Percentiles rank a stretch among this genome's conserved stretches.
Evolutionary conservation across 2,797 vertebrate species (phyloP).

Genomic region (Sciurus carolinensis): DNA sequence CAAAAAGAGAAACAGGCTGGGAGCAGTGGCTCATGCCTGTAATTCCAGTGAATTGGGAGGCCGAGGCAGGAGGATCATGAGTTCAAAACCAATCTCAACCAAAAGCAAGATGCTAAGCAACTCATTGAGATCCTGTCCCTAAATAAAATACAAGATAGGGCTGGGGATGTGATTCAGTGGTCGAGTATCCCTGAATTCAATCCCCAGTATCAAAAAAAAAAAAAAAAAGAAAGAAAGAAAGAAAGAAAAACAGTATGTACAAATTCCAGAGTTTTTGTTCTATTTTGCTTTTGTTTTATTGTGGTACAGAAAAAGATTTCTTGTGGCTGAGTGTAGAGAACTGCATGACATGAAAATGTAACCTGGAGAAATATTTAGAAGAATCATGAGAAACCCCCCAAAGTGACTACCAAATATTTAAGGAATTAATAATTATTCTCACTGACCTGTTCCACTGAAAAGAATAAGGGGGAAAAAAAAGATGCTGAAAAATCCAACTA

Average conservation of each 20-base stretch:
- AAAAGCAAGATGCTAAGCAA: no score
- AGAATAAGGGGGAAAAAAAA: background rate
- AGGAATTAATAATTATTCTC: background rate
- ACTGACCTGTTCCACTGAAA: background rate
- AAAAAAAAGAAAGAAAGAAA: no score
- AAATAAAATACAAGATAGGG: no score
- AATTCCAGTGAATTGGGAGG: no score
- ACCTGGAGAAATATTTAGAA: conserved; percentile 15
- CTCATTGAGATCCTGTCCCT: no score
- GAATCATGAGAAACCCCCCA: background rate
- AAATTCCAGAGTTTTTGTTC: background rate
- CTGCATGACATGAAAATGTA: background rate
- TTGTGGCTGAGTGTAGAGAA: background rate
- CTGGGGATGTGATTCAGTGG: no score
- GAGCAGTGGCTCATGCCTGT: no score
- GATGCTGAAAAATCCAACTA: background rate
- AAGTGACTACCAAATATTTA: background rate
- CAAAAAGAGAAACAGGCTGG: background rate
- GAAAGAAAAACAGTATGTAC: background rate
- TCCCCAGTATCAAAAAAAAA: no score
- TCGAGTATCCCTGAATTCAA: no score
- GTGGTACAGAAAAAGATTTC: background rate
- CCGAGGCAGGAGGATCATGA: no score
- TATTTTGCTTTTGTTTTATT: background rate
- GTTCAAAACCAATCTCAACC: no score